Conservation (phyloP, 2,888 invertebrate species). For the Drosophila recens region DNA sequence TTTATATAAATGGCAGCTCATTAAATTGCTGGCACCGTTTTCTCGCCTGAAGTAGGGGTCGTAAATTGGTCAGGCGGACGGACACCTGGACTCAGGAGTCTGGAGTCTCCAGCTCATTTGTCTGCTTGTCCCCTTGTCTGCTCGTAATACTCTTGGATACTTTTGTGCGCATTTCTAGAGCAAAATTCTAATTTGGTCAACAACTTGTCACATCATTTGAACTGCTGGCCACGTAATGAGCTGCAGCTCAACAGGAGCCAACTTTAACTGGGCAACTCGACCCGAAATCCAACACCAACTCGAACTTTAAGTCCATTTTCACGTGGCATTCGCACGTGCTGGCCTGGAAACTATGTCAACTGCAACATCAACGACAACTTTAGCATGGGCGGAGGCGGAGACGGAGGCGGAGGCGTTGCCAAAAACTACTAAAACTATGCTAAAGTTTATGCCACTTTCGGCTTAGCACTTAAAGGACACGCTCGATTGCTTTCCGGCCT, state of each 20-base stretch:
- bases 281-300: conserved; percentile 23
- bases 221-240: conserved; percentile 78
- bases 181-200: conserved; percentile 71
- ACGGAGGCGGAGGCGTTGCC: conserved; percentile 10
- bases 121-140: background rate
- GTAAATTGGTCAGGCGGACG: conserved; percentile 70
- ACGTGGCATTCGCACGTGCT: conserved; percentile 66
- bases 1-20: conserved; percentile 80
- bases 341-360: conserved; percentile 67
- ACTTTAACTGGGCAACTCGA: conserved; percentile 38
- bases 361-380: conserved; percentile 17
- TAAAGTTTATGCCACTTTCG: conserved; percentile 63
- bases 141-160: conserved; percentile 28
- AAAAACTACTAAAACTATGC: conserved; percentile 71
- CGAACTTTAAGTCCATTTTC: conserved; percentile 23
- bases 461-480: conserved; percentile 64
- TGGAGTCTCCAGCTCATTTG: conserved; percentile 40
- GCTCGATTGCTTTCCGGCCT: conserved; percentile 69
- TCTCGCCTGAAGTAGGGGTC: conserved; percentile 40
- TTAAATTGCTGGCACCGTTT: conserved; percentile 76
- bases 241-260: conserved; percentile 61
- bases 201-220: conserved; percentile 74
- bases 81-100: conserved; percentile 11
- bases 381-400: conserved; percentile 2
- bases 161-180: conserved; percentile 35